These are phyloP conservation scores for Drosophila pseudotakahashii DNA, from an alignment of 2,888 invertebrate genomes.

Conservation along the genomic window DNA sequence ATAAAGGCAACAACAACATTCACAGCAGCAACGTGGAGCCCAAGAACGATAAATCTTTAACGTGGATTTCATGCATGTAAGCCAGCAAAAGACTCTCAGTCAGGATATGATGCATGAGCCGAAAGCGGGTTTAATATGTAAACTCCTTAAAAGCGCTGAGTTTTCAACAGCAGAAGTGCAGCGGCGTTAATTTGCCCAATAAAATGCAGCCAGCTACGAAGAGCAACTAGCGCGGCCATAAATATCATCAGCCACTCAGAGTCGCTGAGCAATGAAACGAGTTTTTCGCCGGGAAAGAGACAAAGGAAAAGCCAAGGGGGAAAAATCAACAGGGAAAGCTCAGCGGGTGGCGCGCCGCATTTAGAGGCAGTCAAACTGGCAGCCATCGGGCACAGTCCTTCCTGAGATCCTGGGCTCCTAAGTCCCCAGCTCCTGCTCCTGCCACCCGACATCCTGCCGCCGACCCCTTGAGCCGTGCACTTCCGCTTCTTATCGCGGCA, in stretches of 20 bases:
- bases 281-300: slow-evolving; percentile 28
- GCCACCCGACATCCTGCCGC: slow-evolving; percentile 26
- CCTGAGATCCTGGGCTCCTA: slow-evolving; percentile 38
- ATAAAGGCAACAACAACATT: slow-evolving; percentile 19
- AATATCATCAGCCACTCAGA: slow-evolving; percentile 65
- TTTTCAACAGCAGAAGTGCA: slow-evolving; percentile 35
- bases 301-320: slow-evolving; percentile 21
- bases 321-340: slow-evolving; percentile 33
- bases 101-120: slow-evolving; percentile 48
- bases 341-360: slow-evolving; percentile 55
- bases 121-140: slow-evolving; percentile 51
- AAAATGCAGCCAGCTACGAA: slow-evolving; percentile 43
- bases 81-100: slow-evolving; percentile 59
- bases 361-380: slow-evolving; percentile 68
- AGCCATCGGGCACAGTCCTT: slow-evolving; percentile 51
- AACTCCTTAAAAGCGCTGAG: slow-evolving; percentile 29
- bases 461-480: slow-evolving; percentile 59
- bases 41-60: slow-evolving; percentile 70
- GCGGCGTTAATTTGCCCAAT: slow-evolving; percentile 41
- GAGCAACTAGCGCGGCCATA: slow-evolving; percentile 52
- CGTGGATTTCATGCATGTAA: slow-evolving; percentile 69
- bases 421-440: slow-evolving; percentile 7
- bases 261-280: slow-evolving; percentile 23
- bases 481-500: slow-evolving; percentile 78
- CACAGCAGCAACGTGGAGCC: slow-evolving; percentile 17